Conservation (phyloP, 2,113 vertebrate species). For the Trematocara unimaculatum region DNA sequence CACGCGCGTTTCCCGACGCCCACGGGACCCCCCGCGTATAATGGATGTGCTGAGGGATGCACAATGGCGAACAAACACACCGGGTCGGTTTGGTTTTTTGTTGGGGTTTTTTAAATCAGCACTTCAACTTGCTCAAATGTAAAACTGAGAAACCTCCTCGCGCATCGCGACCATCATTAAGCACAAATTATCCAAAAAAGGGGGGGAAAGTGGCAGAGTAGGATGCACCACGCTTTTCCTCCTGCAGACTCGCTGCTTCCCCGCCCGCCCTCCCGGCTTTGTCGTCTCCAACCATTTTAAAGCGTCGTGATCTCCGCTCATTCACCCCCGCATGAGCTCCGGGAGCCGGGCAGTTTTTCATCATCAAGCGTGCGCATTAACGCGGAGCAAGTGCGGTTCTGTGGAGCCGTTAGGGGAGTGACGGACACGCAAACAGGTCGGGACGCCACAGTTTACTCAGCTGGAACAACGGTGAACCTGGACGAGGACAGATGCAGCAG, state of each 20-base stretch:
- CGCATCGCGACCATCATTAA: neutral
- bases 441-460: constrained; percentile 59
- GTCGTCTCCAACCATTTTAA: constrained; percentile 38
- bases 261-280: constrained; percentile 30
- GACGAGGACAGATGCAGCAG: constrained; percentile 54
- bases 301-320: constrained; percentile 39
- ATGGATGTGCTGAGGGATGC: constrained; percentile 75
- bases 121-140: constrained; percentile 1
- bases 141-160: neutral
- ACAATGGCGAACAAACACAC: constrained; percentile 71
- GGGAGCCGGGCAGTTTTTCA: neutral
- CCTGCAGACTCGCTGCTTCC: neutral
- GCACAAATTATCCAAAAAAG: neutral
- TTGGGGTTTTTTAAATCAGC: neutral
- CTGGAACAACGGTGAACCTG: constrained; percentile 47
- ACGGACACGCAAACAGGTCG: constrained; percentile 1
- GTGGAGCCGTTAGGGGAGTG: neutral
- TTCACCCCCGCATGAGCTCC: constrained; percentile 16
- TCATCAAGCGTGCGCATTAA: neutral
- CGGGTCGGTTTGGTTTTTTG: neutral
- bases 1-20: constrained; percentile 47
- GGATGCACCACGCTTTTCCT: constrained; percentile 1
- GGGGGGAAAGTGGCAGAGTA: neutral
- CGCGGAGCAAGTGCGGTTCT: neutral
- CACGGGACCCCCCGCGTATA: constrained; percentile 66